Evolutionary conservation across 2,888 invertebrate genomes (phyloP).

Genomic region (Scaptomyza cyrtandrae): DNA sequence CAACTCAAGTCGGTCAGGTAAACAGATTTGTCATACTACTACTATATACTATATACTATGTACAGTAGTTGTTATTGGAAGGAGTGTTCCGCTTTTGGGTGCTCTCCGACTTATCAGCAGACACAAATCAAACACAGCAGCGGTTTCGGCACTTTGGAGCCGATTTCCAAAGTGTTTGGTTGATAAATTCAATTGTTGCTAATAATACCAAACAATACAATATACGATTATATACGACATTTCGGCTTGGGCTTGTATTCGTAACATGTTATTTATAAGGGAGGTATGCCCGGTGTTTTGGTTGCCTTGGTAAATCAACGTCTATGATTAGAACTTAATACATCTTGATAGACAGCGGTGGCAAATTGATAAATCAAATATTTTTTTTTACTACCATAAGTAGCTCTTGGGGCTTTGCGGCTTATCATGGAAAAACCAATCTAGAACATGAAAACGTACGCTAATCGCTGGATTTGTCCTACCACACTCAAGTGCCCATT

Average conservation of each 20-base stretch:
- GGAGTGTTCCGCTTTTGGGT: slow-evolving; percentile 11
- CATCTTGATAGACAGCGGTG: slow-evolving; percentile 63
- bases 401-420: not conserved
- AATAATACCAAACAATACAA: slow-evolving; percentile 50
- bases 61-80: not conserved
- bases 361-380: slow-evolving; percentile 71
- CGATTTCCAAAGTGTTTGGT: slow-evolving; percentile 42
- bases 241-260: slow-evolving; percentile 11
- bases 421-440: slow-evolving; percentile 52
- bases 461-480: slow-evolving; percentile 60
- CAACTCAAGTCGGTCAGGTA: slow-evolving; percentile 22
- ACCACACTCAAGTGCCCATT: slow-evolving; percentile 46
- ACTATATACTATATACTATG: too few relatives aligned
- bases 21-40: slow-evolving; percentile 67
- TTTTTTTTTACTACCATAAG: slow-evolving; percentile 40
- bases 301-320: slow-evolving; percentile 66
- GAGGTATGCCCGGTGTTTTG: slow-evolving; percentile 10
- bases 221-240: slow-evolving; percentile 46
- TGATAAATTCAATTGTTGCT: slow-evolving; percentile 66
- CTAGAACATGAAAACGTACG: slow-evolving; percentile 22
- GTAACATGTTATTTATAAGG: slow-evolving; percentile 49
- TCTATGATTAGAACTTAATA: slow-evolving; percentile 75
- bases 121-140: slow-evolving; percentile 54
- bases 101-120: slow-evolving; percentile 38
- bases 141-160: slow-evolving; percentile 17